phyloP scores from a whole-genome alignment of 2,888 invertebrate species.

The Pomacea canaliculata region DNA sequence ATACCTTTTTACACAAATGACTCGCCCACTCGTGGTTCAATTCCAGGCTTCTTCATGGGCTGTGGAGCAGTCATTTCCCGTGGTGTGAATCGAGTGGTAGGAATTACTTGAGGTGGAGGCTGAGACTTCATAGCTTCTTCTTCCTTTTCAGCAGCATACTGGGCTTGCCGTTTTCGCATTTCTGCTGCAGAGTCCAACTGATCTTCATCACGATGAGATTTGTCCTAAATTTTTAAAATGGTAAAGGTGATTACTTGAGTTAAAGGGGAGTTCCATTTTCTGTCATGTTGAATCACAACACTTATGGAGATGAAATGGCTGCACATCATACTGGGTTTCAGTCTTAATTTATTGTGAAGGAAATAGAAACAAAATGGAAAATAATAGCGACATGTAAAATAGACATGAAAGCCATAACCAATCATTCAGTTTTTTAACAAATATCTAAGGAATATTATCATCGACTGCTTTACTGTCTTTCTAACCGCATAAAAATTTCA shows the following conservation, averaged over 20 bases:
- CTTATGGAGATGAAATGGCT: no score
- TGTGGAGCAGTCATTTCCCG: neutral
- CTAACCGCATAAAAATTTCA: no score
- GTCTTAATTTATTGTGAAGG: no score
- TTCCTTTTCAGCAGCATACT: neutral
- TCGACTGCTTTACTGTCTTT: no score
- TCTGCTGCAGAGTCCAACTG: constrained; percentile 1
- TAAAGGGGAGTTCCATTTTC: no score
- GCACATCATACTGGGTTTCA: no score
- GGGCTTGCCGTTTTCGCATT: neutral
- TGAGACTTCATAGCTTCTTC: constrained; percentile 4
- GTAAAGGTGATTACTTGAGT: neutral
- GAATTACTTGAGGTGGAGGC: neutral
- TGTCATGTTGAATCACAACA: no score
- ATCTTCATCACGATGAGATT: constrained; percentile 1
- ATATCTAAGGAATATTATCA: no score
- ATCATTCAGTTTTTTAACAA: no score
- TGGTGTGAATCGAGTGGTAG: constrained; percentile 2
- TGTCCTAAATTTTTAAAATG: constrained; percentile 8
- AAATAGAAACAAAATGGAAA: no score
- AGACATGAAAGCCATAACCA: no score
- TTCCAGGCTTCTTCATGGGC: neutral
- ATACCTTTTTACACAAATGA: constrained; percentile 8
- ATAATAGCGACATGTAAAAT: no score
- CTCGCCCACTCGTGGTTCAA: constrained; percentile 6